A percentile compares a stretch with the other conserved stretches of the same genome.
Evolutionary conservation across 2,888 invertebrate genomes (phyloP).

Genomic region (Cephus spinipes): DNA sequence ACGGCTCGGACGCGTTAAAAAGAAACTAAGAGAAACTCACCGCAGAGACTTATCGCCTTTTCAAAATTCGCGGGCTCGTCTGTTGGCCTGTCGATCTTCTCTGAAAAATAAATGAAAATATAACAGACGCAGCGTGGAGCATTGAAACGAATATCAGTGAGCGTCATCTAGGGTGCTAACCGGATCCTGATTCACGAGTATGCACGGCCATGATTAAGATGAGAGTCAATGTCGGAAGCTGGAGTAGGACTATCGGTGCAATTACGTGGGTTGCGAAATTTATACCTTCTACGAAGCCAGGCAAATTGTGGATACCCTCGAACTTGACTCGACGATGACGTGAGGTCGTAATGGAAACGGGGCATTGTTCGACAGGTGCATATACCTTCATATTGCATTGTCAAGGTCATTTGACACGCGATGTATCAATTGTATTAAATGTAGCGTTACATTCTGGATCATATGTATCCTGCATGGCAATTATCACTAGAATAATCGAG

Average conservation of each 20-base stretch:
- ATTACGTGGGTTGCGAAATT: conserved; percentile 2
- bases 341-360: background rate
- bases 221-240: background rate
- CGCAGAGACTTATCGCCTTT: conserved; percentile 52
- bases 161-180: background rate
- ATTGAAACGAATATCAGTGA: background rate
- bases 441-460: background rate
- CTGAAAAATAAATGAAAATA: conserved; percentile 32
- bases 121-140: background rate
- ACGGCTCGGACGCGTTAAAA: background rate
- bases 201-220: background rate
- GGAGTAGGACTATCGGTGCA: conserved; percentile 1
- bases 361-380: background rate
- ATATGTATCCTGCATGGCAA: background rate
- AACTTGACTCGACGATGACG: background rate
- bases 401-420: background rate
- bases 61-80: conserved; percentile 49
- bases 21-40: conserved; percentile 31
- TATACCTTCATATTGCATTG: background rate
- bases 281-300: background rate
- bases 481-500: background rate
- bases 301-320: background rate
- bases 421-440: background rate
- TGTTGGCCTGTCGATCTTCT: conserved; percentile 36
- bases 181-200: background rate